Conservation (phyloP, 2,888 invertebrate genomes). For the Platycheirus rosarum region DNA sequence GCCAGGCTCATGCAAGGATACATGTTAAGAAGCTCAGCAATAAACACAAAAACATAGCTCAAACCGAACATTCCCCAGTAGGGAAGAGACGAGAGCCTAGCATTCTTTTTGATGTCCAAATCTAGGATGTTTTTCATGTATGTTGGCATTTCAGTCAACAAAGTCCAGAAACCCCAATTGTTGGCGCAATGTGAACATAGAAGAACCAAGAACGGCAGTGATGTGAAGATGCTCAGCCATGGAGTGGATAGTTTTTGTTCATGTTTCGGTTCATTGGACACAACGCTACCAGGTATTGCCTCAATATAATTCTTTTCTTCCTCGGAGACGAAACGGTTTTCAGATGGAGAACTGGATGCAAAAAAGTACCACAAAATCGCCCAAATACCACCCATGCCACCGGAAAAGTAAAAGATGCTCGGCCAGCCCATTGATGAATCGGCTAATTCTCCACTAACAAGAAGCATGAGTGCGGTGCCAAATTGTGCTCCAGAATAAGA, state of each 20-base stretch:
- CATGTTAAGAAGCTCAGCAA: constrained; percentile 84
- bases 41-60: constrained; percentile 87
- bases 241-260: constrained; percentile 84
- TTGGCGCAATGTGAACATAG: constrained; percentile 89
- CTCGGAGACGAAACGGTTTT: constrained; percentile 85
- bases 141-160: constrained; percentile 91
- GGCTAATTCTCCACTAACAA: constrained; percentile 87
- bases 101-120: constrained; percentile 89
- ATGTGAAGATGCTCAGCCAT: constrained; percentile 89
- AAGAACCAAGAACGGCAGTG: constrained; percentile 90
- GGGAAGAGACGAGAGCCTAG: constrained; percentile 87
- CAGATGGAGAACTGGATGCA: constrained; percentile 87
- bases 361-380: constrained; percentile 85
- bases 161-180: constrained; percentile 91
- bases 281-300: constrained; percentile 60
- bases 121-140: constrained; percentile 89
- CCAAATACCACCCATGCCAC: constrained; percentile 86
- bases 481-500: constrained; percentile 89
- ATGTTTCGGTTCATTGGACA: constrained; percentile 73
- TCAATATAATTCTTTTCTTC: constrained; percentile 88
- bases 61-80: constrained; percentile 89
- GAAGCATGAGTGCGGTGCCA: constrained; percentile 88
- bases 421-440: constrained; percentile 89
- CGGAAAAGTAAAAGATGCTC: constrained; percentile 89
- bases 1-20: constrained; percentile 78